Conservation (phyloP, 1,140 invertebrate genomes). For the Brachionus calyciflorus region DNA sequence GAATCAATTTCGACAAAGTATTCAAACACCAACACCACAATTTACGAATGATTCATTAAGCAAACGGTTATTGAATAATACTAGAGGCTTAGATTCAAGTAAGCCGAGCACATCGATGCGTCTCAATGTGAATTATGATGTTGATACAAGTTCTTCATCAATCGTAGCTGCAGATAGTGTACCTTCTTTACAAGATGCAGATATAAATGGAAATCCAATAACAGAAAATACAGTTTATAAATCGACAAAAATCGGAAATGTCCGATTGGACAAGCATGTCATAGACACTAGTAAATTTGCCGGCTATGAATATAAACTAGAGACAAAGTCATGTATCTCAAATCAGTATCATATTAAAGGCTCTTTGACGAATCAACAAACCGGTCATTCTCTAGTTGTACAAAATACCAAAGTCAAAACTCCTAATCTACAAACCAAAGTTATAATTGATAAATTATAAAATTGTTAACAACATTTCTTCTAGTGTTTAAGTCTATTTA, state of each 20-base stretch:
- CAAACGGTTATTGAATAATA: neutral
- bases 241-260: conserved; percentile 14
- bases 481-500: too few species aligned
- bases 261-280: conserved; percentile 32
- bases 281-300: conserved; percentile 45
- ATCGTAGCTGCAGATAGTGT: conserved; percentile 25
- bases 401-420: conserved; percentile 28
- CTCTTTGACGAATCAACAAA: conserved; percentile 12
- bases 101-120: neutral
- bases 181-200: neutral
- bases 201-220: neutral
- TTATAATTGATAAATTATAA: conserved; percentile 28
- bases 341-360: conserved; percentile 43
- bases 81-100: neutral
- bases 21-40: neutral
- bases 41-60: neutral
- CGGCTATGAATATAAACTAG: conserved; percentile 22
- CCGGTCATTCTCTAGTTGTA: conserved; percentile 32
- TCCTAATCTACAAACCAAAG: conserved; percentile 4
- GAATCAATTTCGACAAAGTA: neutral
- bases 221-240: conserved; percentile 2
- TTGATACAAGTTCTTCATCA: neutral
- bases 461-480: neutral
- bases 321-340: conserved; percentile 15
- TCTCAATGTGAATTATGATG: neutral